Evolutionary conservation across 2,797 vertebrate genomes (phyloP), one percentile per base, ranked within the genome.

Genomic region (Microctenopoma stevenorrisi): DNA sequence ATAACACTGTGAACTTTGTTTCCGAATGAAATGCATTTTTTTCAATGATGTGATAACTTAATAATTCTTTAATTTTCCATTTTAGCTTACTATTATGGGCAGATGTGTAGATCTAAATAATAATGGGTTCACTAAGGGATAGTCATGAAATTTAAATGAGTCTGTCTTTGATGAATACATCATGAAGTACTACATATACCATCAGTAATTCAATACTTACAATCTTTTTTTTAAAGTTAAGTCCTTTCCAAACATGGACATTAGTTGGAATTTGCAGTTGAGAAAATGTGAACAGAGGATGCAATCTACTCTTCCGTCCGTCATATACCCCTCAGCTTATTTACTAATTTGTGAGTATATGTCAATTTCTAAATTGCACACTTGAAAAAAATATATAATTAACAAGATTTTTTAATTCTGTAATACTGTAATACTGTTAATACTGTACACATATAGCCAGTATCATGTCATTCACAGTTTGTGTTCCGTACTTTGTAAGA

Each of bases 111-210:
- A 92, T 89, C 92, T 88, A 88, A 88, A 90, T 89, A 86, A 89
- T 89, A 90, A 91, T 89, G 82, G 83, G 81, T 83, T 76, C 89
- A 86, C 86, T 66, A 86, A 86, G 88, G 85, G 76, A 90, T 79
- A 72, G 80, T 84, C 84, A 88, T 93, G 81, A 91, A 91, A 93
- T 89, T 85, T 92, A 67, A 81, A 92, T 93, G 83, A 91, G 85
- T 81, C 62, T 68, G 55, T 87, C 82, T 84, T 87, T 82, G 59
- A 89, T 64, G 73, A 82, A 88, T 81, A 78, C 72, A 74, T 66
- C 57, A 71, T 64, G 68, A 89, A 90, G 87, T 83, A 84, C 88
- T 72, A 90, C 26, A 12, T 79, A 77, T 73, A 60, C 59, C 71
- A 75, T 85, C 81, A 84, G 76, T 60, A 79, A 85, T 68, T 49